These are phyloP conservation scores for Hydropsyche betteni DNA, from an alignment of 2,888 invertebrate species.

Conservation along the genomic window DNA sequence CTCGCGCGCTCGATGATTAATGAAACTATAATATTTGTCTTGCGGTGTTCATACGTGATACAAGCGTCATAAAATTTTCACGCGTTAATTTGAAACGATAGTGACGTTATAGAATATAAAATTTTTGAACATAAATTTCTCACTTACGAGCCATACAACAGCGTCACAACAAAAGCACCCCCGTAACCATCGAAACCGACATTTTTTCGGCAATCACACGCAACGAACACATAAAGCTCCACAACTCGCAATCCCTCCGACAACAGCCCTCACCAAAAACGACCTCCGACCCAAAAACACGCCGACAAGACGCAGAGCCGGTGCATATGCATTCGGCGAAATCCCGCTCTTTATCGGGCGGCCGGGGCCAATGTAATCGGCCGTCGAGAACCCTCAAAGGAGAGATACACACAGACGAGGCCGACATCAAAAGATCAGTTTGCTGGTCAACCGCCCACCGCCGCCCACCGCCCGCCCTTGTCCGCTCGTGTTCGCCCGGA, in stretches of 20 bases:
- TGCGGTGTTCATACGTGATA: too few species aligned
- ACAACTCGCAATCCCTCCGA: too few species aligned
- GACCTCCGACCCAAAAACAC: too few species aligned
- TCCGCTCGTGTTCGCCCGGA: not conserved
- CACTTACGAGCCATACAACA: too few species aligned
- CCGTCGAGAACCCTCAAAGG: conserved; percentile 44
- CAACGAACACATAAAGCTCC: not conserved
- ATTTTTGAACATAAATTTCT: too few species aligned
- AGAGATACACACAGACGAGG: conserved; percentile 41
- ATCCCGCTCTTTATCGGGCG: conserved; percentile 32
- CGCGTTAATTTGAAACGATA: too few species aligned
- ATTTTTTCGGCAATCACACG: not conserved
- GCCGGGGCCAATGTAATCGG: conserved; percentile 48
- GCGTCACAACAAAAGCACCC: too few species aligned
- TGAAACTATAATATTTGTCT: too few species aligned
- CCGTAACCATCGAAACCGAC: not conserved
- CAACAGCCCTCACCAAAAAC: too few species aligned
- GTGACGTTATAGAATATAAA: too few species aligned
- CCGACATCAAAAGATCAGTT: conserved; percentile 51
- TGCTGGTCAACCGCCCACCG: conserved; percentile 47
- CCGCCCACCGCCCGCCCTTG: not conserved
- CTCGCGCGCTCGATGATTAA: too few species aligned
- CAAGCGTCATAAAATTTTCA: too few species aligned
- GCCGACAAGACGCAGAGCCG: conserved; percentile 18
- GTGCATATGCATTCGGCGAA: conserved; percentile 28